Base-by-base conservation (phyloP, 1,140 invertebrate genomes). In the Cylas formicarius region DNA sequence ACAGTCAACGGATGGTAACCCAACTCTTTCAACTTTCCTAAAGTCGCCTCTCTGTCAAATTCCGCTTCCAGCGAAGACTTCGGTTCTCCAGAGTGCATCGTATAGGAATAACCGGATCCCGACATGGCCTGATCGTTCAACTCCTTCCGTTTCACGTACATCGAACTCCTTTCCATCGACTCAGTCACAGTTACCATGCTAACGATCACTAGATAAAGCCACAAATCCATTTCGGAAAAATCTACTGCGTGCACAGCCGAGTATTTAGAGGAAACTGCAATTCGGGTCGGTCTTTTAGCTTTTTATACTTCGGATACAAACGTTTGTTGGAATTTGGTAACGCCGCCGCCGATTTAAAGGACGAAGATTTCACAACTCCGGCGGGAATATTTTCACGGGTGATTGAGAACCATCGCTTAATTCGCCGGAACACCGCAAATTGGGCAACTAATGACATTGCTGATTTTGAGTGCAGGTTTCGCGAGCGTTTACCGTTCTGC, bases 1-100 rank as follows among this genome's bases (percentile, higher is more conserved):
- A 33, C 28, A 2, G 16, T 20, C 22, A 45, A 36, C 3, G 43
- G 34, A 29, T 45, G 33, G 18, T 37, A 45, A 3, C 43, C 43
- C 24, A 45, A 37, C 27, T 45, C 43, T 13, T 13, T 16, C 10
- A 45, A 13, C 17, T 37, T 37, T n/a, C 24, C 22, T 10, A 45
- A 27, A 21, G 33, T n/a, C n/a, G n/a, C 43, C 9, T 35, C 62
- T 3, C 21, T 48, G 5, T 43, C 61, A 26, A 60, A 66, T 31
- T 70, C 28, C 2, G 10, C 20, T 21, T 45, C 34, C 13, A 45
- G 38, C 69, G 36, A 48, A 41, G 18, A 40, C 32, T 44, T 37
- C 34, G 53, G 53, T 20, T 24, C 21, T 11, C 49, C 52, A 17
- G 47, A 48, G 13, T 52, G 32, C 8, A 21, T 35, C 13, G 40